phyloP scores from a whole-genome alignment of 2,797 vertebrate species.

The Rhynchonycteris naso region DNA sequence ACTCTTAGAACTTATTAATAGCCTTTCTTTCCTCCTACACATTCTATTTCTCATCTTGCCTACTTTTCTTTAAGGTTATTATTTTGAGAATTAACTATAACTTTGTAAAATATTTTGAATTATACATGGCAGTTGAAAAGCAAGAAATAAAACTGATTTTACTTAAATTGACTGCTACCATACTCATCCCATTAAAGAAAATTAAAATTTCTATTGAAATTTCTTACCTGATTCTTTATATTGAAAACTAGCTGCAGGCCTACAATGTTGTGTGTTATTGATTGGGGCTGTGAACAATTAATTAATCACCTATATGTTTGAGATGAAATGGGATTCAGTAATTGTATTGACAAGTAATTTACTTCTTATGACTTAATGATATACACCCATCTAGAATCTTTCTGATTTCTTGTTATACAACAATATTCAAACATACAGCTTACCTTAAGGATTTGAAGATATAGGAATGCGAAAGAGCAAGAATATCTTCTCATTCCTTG shows the following conservation, averaged over 20 bases:
- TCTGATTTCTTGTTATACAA: not conserved
- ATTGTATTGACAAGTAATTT: conserved; percentile 4
- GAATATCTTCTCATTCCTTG: not conserved
- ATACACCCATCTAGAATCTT: not conserved
- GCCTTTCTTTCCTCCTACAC: not conserved
- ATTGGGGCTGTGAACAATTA: not conserved
- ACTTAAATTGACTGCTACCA: not conserved
- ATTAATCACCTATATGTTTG: conserved; percentile 2
- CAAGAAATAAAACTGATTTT: not conserved
- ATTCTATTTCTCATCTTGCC: not conserved
- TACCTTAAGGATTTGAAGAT: not conserved
- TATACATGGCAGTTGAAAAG: not conserved
- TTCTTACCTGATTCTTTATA: conserved; percentile 5
- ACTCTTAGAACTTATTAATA: not conserved
- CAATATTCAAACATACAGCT: not conserved
- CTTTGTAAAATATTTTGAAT: not conserved
- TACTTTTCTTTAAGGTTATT: not conserved
- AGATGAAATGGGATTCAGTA: not conserved
- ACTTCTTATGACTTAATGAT: not conserved
- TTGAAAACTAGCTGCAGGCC: not conserved
- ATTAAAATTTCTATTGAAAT: not conserved
- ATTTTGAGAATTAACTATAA: not conserved
- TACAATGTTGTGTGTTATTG: not conserved
- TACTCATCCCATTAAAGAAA: not conserved
- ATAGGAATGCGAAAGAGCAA: not conserved